phyloP scores from a whole-genome alignment of 2,113 vertebrate species.

The Archilochus colubris region DNA sequence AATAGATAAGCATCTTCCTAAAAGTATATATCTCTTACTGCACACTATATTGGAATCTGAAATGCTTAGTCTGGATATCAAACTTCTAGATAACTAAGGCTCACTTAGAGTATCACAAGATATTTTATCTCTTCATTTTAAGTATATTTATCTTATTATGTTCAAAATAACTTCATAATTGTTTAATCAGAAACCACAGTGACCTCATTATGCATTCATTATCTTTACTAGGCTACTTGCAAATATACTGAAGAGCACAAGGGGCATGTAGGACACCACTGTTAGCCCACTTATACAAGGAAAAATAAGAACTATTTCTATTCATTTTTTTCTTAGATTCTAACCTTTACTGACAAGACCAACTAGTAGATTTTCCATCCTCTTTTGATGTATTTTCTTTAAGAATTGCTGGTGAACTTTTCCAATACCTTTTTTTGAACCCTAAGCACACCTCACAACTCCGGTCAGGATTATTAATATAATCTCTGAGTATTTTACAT shows the following conservation, averaged over 20 bases:
- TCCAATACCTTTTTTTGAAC: neutral
- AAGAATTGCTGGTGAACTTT: neutral
- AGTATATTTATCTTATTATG: neutral
- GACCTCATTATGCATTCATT: neutral
- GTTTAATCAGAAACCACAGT: neutral
- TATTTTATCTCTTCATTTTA: neutral
- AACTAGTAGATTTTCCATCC: neutral
- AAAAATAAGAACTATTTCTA: neutral
- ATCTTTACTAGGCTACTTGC: neutral
- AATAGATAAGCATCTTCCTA: neutral
- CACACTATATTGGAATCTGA: neutral
- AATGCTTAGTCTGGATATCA: neutral
- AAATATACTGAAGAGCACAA: neutral
- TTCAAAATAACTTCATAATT: neutral
- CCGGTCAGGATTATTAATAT: neutral
- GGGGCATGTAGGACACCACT: neutral
- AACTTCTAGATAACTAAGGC: neutral
- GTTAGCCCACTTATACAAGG: neutral
- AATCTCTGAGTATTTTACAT: neutral
- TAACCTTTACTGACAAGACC: neutral
- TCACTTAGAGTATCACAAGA: neutral
- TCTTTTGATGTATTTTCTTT: neutral
- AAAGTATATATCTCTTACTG: fast-evolving
- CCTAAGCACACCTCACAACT: neutral
- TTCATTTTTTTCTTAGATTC: neutral